Base-by-base conservation (phyloP, 2,113 vertebrate species). In the Cacatua alba region DNA sequence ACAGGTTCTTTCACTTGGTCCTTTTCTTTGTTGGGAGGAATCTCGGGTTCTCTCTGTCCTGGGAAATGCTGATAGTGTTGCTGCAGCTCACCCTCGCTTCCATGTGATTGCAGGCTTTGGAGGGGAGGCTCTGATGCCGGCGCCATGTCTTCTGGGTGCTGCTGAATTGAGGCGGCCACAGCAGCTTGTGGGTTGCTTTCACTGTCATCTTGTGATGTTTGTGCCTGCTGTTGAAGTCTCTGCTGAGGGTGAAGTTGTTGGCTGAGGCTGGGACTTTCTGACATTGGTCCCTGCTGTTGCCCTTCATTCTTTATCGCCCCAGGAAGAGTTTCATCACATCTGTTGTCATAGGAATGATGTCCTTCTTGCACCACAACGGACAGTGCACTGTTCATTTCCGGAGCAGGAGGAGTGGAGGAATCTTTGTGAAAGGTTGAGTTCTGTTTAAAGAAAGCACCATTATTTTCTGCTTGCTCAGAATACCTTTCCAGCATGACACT, bases 351-450 rank as follows among this genome's bases (percentile, higher is more conserved):
- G 70, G 94, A 94, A 86, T 82, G 94, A 52, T 82, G 98, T 96
- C 94, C 95, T 94, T 96, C 97, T 92, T n/a, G 92, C 77, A 95
- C 95, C 49, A 79, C 33, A 60, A 74, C 68, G 8, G 98, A 96
- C 75, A 96, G 95, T 82, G 97, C 72, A 46, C 87, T 88, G 81
- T 95, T 98, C 81, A 95, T 88, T 95, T 96, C 96, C 46, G 94
- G 88, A 85, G 96, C 93, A 95, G 97, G 97, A 97, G 95, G 69
- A 82, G 97, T 64, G 51, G 98, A 98, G 92, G 98, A 98, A 96
- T 98, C 98, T 78, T 97, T 97, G 82, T 97, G 98, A 95, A 99
- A 98, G 84, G 68, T 97, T 89, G 98, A 98, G 96, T 97, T 98
- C 43, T 97, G 95, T 96, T 98, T 98, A 76, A 92, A 97, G 92